These are phyloP conservation scores for Dunckerocampus dactyliophorus DNA, from an alignment of 2,113 vertebrate genomes.

Conservation along the genomic window DNA sequence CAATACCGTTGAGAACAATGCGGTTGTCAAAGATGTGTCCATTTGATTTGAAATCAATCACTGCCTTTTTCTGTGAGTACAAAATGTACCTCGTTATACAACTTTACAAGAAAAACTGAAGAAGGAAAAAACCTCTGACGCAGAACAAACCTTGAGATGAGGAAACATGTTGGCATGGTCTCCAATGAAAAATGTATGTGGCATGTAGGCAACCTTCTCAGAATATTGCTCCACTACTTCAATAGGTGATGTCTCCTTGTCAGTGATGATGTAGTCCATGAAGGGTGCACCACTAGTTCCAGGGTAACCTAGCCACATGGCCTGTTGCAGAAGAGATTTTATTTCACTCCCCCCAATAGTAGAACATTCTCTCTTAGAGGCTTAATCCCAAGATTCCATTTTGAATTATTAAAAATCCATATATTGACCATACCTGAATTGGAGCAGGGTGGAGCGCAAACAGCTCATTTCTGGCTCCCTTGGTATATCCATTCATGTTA, in stretches of 20 bases:
- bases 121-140: background rate
- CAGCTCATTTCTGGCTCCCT: conserved; percentile 93
- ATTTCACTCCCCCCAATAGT: background rate
- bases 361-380: background rate
- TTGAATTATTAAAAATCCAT: background rate
- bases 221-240: conserved; percentile 97
- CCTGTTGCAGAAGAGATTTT: conserved; percentile 58
- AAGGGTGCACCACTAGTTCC: conserved; percentile 96
- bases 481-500: conserved; percentile 99
- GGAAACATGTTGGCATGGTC: conserved; percentile 99
- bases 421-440: conserved; percentile 79
- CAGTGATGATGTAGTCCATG: conserved; percentile 97
- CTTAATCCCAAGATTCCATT: background rate
- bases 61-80: conserved; percentile 91
- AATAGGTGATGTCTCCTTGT: conserved; percentile 93
- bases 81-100: background rate
- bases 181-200: conserved; percentile 96
- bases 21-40: conserved; percentile 99
- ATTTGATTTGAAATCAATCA: conserved; percentile 98
- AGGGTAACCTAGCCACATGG: conserved; percentile 98
- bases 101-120: too few relatives aligned
- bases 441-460: conserved; percentile 94
- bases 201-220: conserved; percentile 98
- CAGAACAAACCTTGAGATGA: conserved; percentile 87
- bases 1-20: conserved; percentile 96